Percentiles rank a stretch among this genome's conserved stretches.
These are phyloP conservation scores for Trypoxylus dichotomus DNA, from an alignment of 1,140 invertebrate species.

Conservation along the genomic window DNA sequence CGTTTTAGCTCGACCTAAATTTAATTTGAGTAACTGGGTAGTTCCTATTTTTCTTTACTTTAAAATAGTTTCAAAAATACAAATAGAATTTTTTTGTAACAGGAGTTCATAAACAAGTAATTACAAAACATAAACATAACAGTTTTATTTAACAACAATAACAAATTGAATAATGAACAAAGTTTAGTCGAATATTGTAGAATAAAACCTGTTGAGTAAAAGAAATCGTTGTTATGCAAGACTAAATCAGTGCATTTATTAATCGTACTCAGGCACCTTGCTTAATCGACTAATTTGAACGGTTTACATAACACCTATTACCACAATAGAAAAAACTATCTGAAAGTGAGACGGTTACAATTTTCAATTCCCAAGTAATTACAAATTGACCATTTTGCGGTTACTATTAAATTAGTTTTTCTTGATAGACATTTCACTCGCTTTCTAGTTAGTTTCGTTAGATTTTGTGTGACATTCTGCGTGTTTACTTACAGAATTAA, in stretches of 20 bases:
- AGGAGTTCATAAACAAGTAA: not conserved
- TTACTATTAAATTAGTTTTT: not conserved
- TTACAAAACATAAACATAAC: slow-evolving; percentile 17
- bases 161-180: slow-evolving; percentile 11
- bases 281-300: not conserved
- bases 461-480: not conserved
- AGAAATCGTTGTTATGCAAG: not conserved
- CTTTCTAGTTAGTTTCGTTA: slow-evolving; percentile 4
- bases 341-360: not conserved
- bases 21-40: too few species aligned
- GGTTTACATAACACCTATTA: not conserved
- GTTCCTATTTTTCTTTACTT: too few species aligned
- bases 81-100: not conserved
- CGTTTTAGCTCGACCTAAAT: too few species aligned
- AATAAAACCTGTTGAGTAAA: not conserved
- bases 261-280: not conserved
- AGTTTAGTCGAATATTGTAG: not conserved
- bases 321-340: not conserved
- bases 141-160: slow-evolving; percentile 22
- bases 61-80: too few species aligned
- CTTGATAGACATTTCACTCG: not conserved
- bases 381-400: slow-evolving; percentile 1
- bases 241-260: not conserved
- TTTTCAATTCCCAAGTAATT: not conserved
- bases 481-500: not conserved